phyloP scores from a whole-genome alignment of 2,888 invertebrate species.

The Trachelus tabidus region DNA sequence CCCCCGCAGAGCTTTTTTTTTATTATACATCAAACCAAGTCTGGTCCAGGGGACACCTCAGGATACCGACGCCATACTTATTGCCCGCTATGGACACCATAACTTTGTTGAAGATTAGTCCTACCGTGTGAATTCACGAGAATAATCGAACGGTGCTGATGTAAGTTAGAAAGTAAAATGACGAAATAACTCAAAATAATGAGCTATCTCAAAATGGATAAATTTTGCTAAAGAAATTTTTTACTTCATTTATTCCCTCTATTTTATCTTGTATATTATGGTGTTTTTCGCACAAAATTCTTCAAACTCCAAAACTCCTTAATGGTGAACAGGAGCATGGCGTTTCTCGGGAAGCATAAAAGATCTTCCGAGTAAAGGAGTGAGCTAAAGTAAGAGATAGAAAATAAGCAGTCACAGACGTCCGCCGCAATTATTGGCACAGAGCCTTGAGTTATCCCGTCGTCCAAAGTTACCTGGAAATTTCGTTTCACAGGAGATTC shows the following conservation, averaged over 20 bases:
- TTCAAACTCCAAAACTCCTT: constrained; percentile 24
- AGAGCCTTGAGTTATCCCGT: not conserved
- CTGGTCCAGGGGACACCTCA: constrained; percentile 7
- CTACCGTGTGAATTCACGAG: not conserved
- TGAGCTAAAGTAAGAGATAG: not conserved
- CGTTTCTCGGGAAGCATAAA: constrained; percentile 58
- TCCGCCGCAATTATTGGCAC: not conserved
- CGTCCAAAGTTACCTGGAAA: not conserved
- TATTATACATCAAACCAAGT: constrained; percentile 41
- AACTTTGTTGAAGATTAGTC: not conserved
- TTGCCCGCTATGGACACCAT: constrained; percentile 1
- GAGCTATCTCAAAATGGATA: not conserved
- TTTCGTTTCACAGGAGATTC: not conserved
- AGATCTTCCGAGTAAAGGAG: constrained; percentile 41
- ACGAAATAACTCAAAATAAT: not conserved
- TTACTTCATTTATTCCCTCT: constrained; percentile 36
- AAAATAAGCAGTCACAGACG: not conserved
- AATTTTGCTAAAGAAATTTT: not conserved
- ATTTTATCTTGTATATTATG: constrained; percentile 20
- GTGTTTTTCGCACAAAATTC: constrained; percentile 21
- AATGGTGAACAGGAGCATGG: constrained; percentile 55
- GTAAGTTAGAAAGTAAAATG: not conserved
- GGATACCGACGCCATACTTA: constrained; percentile 10
- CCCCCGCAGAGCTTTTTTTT: constrained; percentile 58
- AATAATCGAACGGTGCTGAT: not conserved